Conservation (phyloP, 2,888 invertebrate species). For the Drosophila anceps region DNA sequence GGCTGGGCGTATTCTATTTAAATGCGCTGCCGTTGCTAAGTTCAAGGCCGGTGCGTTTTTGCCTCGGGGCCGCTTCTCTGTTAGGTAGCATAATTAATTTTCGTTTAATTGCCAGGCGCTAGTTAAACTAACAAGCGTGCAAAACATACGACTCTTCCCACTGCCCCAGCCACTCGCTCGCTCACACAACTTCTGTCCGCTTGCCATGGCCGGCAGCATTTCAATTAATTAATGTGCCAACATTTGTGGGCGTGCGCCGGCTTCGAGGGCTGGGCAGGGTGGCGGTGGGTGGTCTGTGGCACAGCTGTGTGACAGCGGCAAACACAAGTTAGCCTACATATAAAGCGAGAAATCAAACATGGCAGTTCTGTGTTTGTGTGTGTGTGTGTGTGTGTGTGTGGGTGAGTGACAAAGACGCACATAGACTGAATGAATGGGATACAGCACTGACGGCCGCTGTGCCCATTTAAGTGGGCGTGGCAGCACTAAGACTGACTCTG, state of each 20-base stretch:
- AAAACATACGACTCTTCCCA: constrained; percentile 60
- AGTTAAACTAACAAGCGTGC: constrained; percentile 77
- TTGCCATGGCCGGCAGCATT: constrained; percentile 69
- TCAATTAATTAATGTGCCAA: constrained; percentile 81
- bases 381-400: not conserved
- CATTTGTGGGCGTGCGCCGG: constrained; percentile 64
- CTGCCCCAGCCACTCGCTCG: not conserved
- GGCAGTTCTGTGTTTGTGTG: constrained; percentile 51
- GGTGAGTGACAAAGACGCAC: constrained; percentile 14
- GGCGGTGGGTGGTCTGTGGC: not conserved
- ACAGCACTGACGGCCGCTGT: constrained; percentile 22
- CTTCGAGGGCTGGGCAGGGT: not conserved
- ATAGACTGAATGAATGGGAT: constrained; percentile 16
- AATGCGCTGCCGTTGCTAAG: constrained; percentile 47
- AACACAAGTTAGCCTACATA: constrained; percentile 76
- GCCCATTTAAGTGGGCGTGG: constrained; percentile 50
- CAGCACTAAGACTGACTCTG: constrained; percentile 6
- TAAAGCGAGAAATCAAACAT: constrained; percentile 76
- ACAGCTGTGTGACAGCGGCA: constrained; percentile 66
- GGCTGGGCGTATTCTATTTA: constrained; percentile 12
- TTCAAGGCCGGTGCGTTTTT: constrained; percentile 68
- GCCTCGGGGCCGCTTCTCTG: constrained; percentile 41
- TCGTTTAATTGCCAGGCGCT: constrained; percentile 77
- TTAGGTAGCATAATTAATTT: constrained; percentile 77
- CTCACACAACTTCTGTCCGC: constrained; percentile 10